These are phyloP conservation scores for Seira sanloemensis DNA, from an alignment of 2,888 invertebrate species.

Conservation along the genomic window DNA sequence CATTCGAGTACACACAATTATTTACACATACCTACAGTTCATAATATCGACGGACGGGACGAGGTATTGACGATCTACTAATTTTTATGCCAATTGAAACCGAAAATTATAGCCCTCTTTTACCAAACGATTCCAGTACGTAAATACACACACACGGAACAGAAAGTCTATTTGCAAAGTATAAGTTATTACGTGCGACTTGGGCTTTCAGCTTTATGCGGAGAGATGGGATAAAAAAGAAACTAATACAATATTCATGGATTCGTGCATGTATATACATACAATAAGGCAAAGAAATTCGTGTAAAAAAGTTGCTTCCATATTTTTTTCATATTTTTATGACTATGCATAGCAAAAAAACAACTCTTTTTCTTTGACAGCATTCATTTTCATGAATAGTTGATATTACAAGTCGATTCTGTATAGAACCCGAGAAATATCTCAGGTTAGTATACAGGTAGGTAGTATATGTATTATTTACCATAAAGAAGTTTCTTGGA, in stretches of 20 bases:
- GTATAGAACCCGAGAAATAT: too few species aligned
- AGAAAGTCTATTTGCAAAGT: constrained; percentile 33
- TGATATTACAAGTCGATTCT: constrained; percentile 11
- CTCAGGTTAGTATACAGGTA: too few species aligned
- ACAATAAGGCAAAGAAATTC: neutral
- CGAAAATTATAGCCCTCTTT: constrained; percentile 48
- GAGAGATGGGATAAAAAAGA: too few species aligned
- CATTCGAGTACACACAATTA: too few species aligned
- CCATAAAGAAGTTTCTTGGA: too few species aligned
- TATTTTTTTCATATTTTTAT: constrained; percentile 22
- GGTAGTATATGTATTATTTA: too few species aligned
- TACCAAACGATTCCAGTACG: too few species aligned
- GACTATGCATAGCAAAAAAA: neutral
- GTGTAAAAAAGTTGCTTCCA: constrained; percentile 10
- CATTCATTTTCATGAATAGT: constrained; percentile 33
- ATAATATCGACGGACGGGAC: too few species aligned
- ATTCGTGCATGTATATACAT: neutral
- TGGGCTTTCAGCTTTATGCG: too few species aligned
- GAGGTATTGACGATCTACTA: constrained; percentile 46
- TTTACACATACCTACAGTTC: too few species aligned
- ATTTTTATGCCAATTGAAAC: constrained; percentile 59
- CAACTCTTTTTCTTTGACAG: constrained; percentile 26
- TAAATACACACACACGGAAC: too few species aligned
- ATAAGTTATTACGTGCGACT: neutral
- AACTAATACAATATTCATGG: too few species aligned